Evolutionary conservation across 2,113 vertebrate genomes (phyloP).

Genomic region (Numenius arquata): DNA sequence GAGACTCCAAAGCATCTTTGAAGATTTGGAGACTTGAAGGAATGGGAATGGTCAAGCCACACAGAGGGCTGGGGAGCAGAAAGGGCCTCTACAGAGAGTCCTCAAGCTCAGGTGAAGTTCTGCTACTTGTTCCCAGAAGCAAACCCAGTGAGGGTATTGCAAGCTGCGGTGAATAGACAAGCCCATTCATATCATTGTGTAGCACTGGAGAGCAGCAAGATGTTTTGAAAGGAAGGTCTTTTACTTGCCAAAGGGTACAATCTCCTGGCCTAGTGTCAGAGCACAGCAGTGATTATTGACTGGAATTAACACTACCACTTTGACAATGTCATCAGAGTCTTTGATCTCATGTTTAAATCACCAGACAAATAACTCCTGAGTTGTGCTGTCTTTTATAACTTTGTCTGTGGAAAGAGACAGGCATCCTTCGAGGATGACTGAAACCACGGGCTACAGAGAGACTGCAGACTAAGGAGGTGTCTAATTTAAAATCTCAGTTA

Average conservation of each 20-base stretch:
- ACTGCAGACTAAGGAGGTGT: background rate
- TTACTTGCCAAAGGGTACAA: background rate
- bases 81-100: background rate
- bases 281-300: background rate
- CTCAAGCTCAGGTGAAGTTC: background rate
- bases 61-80: background rate
- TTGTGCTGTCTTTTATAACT: background rate
- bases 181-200: background rate
- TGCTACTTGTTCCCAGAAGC: background rate
- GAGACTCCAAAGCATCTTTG: background rate
- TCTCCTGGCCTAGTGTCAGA: background rate
- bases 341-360: background rate
- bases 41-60: background rate
- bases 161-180: background rate
- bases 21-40: background rate
- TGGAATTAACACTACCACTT: background rate
- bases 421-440: background rate
- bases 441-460: background rate
- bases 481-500: background rate
- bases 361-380: background rate
- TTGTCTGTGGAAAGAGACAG: background rate
- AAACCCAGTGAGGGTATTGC: background rate
- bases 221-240: background rate
- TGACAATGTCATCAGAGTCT: background rate
- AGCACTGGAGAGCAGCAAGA: background rate